Conservation (phyloP, 2,888 invertebrate genomes). For the Thysanoteuthis rhombus region DNA sequence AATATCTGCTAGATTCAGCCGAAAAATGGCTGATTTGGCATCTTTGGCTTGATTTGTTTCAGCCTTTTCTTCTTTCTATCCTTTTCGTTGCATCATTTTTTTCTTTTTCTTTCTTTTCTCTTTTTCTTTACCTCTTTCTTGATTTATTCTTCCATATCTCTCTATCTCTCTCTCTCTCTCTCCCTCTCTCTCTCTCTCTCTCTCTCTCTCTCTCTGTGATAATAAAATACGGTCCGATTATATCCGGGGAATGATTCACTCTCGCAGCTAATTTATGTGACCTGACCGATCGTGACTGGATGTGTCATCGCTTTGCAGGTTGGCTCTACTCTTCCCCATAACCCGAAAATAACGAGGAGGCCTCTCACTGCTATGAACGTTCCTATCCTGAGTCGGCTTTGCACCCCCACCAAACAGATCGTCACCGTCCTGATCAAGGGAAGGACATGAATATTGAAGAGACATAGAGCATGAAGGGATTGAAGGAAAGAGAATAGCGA, state of each 20-base stretch:
- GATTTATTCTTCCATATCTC: too few relatives aligned
- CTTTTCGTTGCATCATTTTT: neutral
- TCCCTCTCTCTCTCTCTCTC: neutral
- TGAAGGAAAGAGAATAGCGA: too few relatives aligned
- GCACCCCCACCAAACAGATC: neutral
- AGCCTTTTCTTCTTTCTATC: neutral
- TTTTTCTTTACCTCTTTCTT: neutral
- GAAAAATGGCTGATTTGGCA: too few relatives aligned
- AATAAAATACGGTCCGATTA: slow-evolving; percentile 12
- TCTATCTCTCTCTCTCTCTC: neutral
- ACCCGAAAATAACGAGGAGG: neutral
- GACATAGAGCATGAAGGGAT: too few relatives aligned
- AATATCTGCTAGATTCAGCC: too few relatives aligned
- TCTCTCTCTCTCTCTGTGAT: neutral
- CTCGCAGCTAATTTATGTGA: neutral
- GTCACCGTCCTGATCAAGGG: neutral
- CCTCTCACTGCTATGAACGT: neutral
- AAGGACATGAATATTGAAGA: too few relatives aligned
- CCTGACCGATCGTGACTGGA: neutral
- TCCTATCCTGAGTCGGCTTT: neutral
- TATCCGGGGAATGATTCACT: neutral
- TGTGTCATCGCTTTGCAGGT: neutral
- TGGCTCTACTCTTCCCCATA: neutral
- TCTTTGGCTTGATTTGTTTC: too few relatives aligned
- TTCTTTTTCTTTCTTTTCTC: neutral